Evolutionary conservation across 2,113 vertebrate species (phyloP).

Genomic region (Gavia stellata): DNA sequence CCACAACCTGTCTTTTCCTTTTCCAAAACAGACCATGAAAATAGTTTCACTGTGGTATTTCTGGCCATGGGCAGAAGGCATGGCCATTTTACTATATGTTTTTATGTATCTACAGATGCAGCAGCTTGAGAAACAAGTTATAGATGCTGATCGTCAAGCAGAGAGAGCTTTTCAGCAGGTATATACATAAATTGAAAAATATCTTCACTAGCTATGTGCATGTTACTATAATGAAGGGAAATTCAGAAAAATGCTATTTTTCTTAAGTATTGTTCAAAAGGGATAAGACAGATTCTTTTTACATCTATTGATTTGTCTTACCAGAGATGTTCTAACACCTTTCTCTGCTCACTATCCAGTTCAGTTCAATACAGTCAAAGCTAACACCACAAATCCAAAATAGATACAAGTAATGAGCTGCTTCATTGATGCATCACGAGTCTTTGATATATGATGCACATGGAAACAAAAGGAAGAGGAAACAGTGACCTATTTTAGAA

Average conservation of each 20-base stretch:
- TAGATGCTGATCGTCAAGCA: slow-evolving; percentile 88
- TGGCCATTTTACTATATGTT: neutral
- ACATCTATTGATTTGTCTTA: neutral
- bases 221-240: neutral
- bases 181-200: neutral
- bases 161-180: slow-evolving; percentile 93
- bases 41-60: neutral
- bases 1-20: neutral
- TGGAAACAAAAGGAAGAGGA: neutral
- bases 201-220: neutral
- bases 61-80: neutral
- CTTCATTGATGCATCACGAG: neutral
- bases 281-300: neutral
- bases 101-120: slow-evolving; percentile 81
- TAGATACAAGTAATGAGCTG: neutral
- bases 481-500: neutral
- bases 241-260: neutral
- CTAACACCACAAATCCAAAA: neutral
- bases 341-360: neutral
- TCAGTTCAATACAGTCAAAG: neutral
- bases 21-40: neutral
- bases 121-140: slow-evolving; percentile 91
- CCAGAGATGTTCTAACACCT: neutral
- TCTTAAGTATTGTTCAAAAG: neutral
- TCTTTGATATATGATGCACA: neutral